Base-by-base conservation (phyloP, 2,888 invertebrate species). In the Pseudococcus longispinus region DNA sequence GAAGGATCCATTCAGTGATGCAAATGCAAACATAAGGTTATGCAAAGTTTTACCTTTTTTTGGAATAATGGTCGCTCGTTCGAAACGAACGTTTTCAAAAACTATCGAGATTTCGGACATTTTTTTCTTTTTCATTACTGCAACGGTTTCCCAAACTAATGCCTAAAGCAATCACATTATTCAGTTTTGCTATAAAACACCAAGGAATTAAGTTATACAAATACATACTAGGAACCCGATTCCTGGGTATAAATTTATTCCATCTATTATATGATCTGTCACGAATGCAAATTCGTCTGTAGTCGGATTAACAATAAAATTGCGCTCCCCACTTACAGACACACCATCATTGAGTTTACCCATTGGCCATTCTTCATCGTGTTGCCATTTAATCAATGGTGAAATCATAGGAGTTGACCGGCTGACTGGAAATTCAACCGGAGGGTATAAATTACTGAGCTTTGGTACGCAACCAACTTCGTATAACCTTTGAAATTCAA, bases 221-320 rank as follows among this genome's bases (percentile, higher is more conserved):
- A 3, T 15, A 4, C 46, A 15, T 15, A 46, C 92, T 89, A 97
- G 91, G 90, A 96, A 96, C n/a, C 95, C 95, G 0, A 97, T 96
- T 0, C 97, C 97, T 0, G 97, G 97, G 89, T 95, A 94, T 1
- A 96, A 90, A 89, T 95, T 94, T 88, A 96, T 93, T 0, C 97
- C 96, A 91, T 98, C 97, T 88, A 98, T 95, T 13, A 94, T 92
- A 91, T 98, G 97, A 0, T 96, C 97, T 44, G 91, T 91, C 90
- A 97, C 92, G 89, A 93, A 97, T 86, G 94, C 94, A 90, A 93
- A 93, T 89, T 94, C 93, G 87, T 94, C 94, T 0, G 91, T 91
- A 4, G 94, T 91, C 29, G 93, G 92, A 89, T 95, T 91, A 32
- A 92, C 90, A 26, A 94, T 92, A 0, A 92, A 91, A 80, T 37